Percentiles rank a stretch among this genome's conserved stretches.
phyloP scores from a whole-genome alignment of 2,888 invertebrate species.

The Cryptocheilus praepositus region DNA sequence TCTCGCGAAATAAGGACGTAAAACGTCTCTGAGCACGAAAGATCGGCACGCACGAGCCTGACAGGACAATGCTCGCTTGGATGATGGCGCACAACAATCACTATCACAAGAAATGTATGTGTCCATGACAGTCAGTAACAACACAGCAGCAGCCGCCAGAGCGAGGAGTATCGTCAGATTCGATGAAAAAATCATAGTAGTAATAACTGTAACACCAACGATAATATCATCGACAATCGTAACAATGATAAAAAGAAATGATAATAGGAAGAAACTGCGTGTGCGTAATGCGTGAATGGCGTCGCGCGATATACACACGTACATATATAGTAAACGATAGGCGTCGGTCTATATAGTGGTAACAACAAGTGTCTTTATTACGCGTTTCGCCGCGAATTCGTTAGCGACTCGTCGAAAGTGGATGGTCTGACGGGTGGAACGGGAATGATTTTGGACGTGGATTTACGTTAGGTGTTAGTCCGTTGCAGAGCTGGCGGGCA shows the following conservation, averaged over 20 bases:
- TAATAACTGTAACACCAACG: slow-evolving; percentile 24
- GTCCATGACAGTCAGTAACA: slow-evolving; percentile 44
- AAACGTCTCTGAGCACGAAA: no score
- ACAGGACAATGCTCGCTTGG: no score
- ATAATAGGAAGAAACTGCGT: slow-evolving; percentile 10
- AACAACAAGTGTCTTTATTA: neutral
- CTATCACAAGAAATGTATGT: slow-evolving; percentile 21
- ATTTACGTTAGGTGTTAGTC: slow-evolving; percentile 38
- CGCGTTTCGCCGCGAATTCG: slow-evolving; percentile 23
- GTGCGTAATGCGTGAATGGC: no score
- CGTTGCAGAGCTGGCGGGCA: slow-evolving; percentile 39
- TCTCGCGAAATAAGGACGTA: no score
- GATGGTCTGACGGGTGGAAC: no score
- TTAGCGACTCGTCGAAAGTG: neutral
- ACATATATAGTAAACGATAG: no score
- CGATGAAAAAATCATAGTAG: slow-evolving; percentile 30
- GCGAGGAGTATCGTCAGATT: slow-evolving; percentile 28
- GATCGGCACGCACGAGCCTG: no score
- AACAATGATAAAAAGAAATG: slow-evolving; percentile 21
- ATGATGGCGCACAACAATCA: slow-evolving; percentile 29
- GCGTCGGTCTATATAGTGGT: no score
- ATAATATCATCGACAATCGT: slow-evolving; percentile 21
- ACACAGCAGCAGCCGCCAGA: slow-evolving; percentile 55
- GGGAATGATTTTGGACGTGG: slow-evolving; percentile 22
- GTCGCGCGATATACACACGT: no score